Conservation (phyloP, 2,888 invertebrate species). For the Pteria penguin region DNA sequence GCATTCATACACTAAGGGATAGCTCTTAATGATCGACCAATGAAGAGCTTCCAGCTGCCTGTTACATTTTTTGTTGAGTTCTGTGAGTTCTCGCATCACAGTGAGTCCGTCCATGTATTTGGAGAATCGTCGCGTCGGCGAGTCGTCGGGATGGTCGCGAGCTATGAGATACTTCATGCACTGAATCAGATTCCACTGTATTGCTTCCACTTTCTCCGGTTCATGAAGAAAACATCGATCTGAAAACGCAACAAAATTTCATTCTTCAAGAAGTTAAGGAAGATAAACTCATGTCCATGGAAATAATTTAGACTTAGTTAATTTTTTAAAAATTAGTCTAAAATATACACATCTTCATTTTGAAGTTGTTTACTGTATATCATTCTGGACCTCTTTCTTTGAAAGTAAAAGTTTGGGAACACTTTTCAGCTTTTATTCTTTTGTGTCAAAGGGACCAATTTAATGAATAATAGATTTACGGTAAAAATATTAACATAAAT, state of each 20-base stretch:
- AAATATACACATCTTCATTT: no score
- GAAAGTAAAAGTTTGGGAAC: no score
- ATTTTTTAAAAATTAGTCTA: no score
- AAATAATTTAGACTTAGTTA: neutral
- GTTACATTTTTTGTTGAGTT: slow-evolving; percentile 31
- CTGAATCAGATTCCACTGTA: slow-evolving; percentile 61
- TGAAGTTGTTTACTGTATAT: no score
- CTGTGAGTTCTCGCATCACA: slow-evolving; percentile 30
- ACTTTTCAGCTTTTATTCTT: no score
- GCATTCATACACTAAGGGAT: slow-evolving; percentile 37
- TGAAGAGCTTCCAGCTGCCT: slow-evolving; percentile 30
- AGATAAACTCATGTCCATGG: neutral
- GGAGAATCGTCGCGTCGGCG: slow-evolving; percentile 15
- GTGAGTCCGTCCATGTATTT: slow-evolving; percentile 33
- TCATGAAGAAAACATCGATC: slow-evolving; percentile 59
- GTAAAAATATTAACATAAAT: no score
- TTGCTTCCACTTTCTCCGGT: slow-evolving; percentile 47
- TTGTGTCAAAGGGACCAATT: no score
- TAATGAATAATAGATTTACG: no score
- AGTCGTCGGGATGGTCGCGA: slow-evolving; percentile 29
- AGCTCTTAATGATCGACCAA: slow-evolving; percentile 21
- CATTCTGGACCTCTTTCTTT: no score
- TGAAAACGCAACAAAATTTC: slow-evolving; percentile 44
- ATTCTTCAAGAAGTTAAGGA: neutral
- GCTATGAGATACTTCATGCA: slow-evolving; percentile 55